Conservation (phyloP, 1,140 invertebrate genomes). For the Aphaenogaster floridana region DNA sequence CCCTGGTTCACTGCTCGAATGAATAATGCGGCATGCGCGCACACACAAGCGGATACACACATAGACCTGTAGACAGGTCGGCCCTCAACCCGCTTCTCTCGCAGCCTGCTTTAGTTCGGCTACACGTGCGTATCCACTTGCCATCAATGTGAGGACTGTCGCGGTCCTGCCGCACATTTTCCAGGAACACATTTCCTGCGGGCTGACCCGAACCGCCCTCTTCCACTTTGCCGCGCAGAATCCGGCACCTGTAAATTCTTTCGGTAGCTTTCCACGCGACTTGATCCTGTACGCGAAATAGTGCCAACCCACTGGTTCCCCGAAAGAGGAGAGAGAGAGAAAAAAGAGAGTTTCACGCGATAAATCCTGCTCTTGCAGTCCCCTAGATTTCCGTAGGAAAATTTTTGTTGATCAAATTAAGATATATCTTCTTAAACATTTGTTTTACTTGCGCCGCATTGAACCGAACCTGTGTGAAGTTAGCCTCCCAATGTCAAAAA, state of each 20-base stretch:
- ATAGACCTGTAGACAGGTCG: conserved; percentile 6
- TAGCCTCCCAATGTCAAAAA: no score
- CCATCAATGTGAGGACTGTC: conserved; percentile 38
- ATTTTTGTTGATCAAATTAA: neutral
- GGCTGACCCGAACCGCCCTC: conserved; percentile 8
- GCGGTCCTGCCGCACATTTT: conserved; percentile 38
- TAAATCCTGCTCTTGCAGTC: neutral
- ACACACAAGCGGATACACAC: neutral
- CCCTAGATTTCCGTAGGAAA: neutral
- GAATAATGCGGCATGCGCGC: conserved; percentile 69
- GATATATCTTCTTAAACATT: neutral
- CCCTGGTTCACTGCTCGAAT: conserved; percentile 66
- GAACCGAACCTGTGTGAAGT: no score
- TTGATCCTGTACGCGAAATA: conserved; percentile 16
- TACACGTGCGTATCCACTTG: conserved; percentile 60
- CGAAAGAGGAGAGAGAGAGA: no score
- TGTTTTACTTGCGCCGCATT: neutral
- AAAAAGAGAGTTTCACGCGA: no score
- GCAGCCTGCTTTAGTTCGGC: conserved; percentile 14
- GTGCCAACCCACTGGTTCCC: no score
- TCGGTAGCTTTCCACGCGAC: neutral
- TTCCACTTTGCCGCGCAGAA: conserved; percentile 30
- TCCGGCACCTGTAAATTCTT: conserved; percentile 19
- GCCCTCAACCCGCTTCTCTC: conserved; percentile 57
- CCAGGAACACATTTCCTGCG: conserved; percentile 36